Percentiles rank a stretch among this genome's conserved stretches.
Evolutionary conservation across 2,888 invertebrate species (phyloP).

Genomic region (Trichopria drosophilae): DNA sequence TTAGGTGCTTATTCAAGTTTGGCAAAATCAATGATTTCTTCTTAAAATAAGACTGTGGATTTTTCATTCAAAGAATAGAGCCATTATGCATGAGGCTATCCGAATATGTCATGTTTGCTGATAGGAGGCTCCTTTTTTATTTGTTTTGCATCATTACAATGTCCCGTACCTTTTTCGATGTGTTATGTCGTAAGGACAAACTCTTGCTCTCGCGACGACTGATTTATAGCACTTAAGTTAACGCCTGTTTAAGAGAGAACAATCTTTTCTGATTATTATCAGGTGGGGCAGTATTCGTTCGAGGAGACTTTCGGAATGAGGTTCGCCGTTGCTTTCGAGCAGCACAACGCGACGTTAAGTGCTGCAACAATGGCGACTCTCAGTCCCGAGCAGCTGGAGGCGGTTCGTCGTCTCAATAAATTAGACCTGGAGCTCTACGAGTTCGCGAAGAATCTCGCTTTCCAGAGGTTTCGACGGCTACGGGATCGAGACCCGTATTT

Average conservation of each 20-base stretch:
- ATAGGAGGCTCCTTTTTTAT: too few species aligned
- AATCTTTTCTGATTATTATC: slow-evolving; percentile 7
- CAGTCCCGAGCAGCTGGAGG: slow-evolving; percentile 72
- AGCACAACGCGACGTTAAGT: slow-evolving; percentile 88
- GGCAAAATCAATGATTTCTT: too few species aligned
- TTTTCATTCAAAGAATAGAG: too few species aligned
- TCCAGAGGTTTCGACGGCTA: slow-evolving; percentile 79
- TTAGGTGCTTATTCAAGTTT: too few species aligned
- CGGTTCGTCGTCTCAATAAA: slow-evolving; percentile 79
- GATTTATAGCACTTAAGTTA: too few species aligned
- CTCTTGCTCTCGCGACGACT: too few species aligned
- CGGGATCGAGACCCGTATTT: slow-evolving; percentile 81
- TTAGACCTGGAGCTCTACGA: slow-evolving; percentile 92
- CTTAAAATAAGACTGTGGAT: too few species aligned
- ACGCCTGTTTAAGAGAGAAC: background rate
- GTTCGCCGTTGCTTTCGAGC: slow-evolving; percentile 87
- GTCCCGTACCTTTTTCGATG: too few species aligned
- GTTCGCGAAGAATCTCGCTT: slow-evolving; percentile 87
- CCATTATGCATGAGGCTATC: too few species aligned
- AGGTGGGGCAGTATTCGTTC: slow-evolving; percentile 90
- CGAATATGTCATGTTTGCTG: too few species aligned
- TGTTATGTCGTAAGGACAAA: too few species aligned
- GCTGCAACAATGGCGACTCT: slow-evolving; percentile 80
- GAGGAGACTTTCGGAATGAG: slow-evolving; percentile 91
- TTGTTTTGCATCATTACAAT: too few species aligned